A percentile compares a stretch with the other conserved stretches of the same genome.
Conservation (phyloP, 2,888 invertebrate genomes). For the Drosophila paramelanica region DNA sequence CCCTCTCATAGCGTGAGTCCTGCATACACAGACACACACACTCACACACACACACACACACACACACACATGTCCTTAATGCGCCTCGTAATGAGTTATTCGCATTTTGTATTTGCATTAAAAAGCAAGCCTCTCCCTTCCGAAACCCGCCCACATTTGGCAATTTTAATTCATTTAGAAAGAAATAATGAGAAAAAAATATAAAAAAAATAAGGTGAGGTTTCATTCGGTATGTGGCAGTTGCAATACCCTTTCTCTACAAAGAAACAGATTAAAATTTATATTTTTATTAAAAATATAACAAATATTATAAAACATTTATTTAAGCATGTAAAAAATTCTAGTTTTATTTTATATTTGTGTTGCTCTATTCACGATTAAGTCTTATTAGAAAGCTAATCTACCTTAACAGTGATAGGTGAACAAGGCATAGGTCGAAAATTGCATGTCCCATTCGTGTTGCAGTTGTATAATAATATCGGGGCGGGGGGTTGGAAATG, state of each 20-base stretch:
- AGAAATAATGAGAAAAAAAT: conserved; percentile 66
- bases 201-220: not conserved
- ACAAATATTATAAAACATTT: no score
- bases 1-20: conserved; percentile 68
- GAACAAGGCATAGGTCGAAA: conserved; percentile 29
- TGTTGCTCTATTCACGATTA: no score
- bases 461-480: conserved; percentile 68
- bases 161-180: conserved; percentile 79
- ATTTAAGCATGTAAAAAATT: no score
- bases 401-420: not conserved
- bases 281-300: no score
- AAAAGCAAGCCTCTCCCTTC: conserved; percentile 59
- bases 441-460: conserved; percentile 71
- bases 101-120: conserved; percentile 77
- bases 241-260: conserved; percentile 13
- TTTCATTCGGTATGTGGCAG: not conserved
- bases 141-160: conserved; percentile 62
- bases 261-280: no score
- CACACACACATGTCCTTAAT: conserved; percentile 66
- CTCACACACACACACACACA: conserved; percentile 30
- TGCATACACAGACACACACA: conserved; percentile 36
- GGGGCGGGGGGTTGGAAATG: conserved; percentile 4
- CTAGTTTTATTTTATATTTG: no score
- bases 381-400: not conserved
- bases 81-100: conserved; percentile 81